phyloP scores from a whole-genome alignment of 1,140 invertebrate species.

The Bactericera cockerelli region DNA sequence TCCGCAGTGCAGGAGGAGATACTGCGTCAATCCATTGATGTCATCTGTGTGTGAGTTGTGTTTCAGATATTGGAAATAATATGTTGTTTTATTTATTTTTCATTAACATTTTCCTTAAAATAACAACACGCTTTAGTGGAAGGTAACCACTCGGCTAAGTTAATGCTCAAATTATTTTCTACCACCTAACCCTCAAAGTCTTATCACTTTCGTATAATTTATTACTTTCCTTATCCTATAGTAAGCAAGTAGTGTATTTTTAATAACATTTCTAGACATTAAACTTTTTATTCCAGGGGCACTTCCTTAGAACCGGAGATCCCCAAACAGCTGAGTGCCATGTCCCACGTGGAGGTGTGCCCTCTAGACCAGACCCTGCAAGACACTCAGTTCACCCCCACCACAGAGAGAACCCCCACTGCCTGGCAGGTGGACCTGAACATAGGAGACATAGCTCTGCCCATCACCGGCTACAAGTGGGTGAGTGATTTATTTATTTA shows the following conservation, averaged over 20 bases:
- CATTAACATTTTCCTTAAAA: no score
- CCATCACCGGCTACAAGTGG: slow-evolving; percentile 2
- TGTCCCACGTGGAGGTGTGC: not conserved
- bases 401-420: not conserved
- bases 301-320: no score
- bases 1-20: not conserved
- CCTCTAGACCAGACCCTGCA: not conserved
- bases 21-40: not conserved
- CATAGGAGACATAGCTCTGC: not conserved
- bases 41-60: not conserved
- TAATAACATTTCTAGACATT: no score
- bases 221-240: no score
- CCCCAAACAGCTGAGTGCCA: not conserved
- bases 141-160: no score
- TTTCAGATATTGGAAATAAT: not conserved
- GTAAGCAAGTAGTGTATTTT: no score
- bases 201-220: no score
- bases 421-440: not conserved
- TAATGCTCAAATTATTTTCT: no score
- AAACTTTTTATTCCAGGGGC: no score
- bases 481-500: not conserved
- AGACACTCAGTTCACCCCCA: not conserved
- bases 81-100: not conserved
- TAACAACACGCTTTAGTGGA: no score
- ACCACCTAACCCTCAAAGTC: no score